These are phyloP conservation scores for Pammene fasciana DNA, from an alignment of 2,888 invertebrate genomes.

Conservation along the genomic window DNA sequence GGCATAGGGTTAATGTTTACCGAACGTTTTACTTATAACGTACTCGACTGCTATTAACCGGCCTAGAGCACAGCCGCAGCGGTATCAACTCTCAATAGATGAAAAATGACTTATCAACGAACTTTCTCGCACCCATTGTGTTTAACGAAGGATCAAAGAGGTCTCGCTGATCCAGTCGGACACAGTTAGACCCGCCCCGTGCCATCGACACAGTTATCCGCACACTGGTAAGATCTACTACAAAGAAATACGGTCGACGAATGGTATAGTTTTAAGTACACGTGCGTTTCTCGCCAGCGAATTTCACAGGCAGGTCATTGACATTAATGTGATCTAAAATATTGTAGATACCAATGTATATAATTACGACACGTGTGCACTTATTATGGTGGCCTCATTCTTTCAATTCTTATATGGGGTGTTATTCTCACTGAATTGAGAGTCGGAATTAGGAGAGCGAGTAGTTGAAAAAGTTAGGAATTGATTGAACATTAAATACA, in stretches of 20 bases:
- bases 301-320: conserved; percentile 62
- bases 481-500: too few species aligned
- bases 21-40: not conserved
- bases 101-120: conserved; percentile 30
- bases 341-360: conserved; percentile 48
- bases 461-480: too few species aligned
- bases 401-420: not conserved
- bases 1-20: not conserved
- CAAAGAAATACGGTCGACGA: not conserved
- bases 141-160: conserved; percentile 29
- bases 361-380: conserved; percentile 43
- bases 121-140: conserved; percentile 17
- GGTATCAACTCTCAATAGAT: conserved; percentile 39
- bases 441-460: not conserved
- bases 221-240: not conserved
- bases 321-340: conserved; percentile 50
- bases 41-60: not conserved
- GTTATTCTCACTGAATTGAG: not conserved
- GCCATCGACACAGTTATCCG: not conserved
- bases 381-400: conserved; percentile 10
- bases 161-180: conserved; percentile 16
- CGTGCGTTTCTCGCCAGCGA: conserved; percentile 60
- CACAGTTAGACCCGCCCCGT: conserved; percentile 38
- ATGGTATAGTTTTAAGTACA: conserved; percentile 41
- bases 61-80: not conserved